phyloP scores from a whole-genome alignment of 2,113 vertebrate species.

The Oryzias melastigma region DNA sequence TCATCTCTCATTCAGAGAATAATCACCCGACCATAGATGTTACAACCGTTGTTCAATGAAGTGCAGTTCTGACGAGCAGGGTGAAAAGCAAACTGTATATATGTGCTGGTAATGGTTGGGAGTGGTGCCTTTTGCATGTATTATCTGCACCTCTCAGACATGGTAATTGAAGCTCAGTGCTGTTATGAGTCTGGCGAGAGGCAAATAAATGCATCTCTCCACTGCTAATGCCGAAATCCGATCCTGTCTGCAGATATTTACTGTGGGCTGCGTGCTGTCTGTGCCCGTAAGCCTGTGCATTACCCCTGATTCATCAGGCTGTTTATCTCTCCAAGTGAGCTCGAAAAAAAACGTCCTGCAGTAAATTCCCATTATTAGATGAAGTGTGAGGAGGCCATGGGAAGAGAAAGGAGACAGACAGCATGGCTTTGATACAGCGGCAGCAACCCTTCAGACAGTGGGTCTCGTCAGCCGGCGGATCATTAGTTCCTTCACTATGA shows the following conservation, averaged over 20 bases:
- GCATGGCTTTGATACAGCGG: constrained; percentile 50
- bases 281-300: constrained; percentile 73
- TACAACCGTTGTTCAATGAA: constrained; percentile 45
- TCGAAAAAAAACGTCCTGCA: constrained; percentile 48
- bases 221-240: constrained; percentile 69
- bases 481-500: constrained; percentile 56
- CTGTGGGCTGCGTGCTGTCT: constrained; percentile 66
- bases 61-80: constrained; percentile 56
- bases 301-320: constrained; percentile 76
- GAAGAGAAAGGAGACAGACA: constrained; percentile 47
- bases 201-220: constrained; percentile 74
- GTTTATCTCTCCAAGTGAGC: constrained; percentile 67
- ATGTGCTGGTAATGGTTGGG: constrained; percentile 66
- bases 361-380: constrained; percentile 74
- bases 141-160: constrained; percentile 73
- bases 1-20: constrained; percentile 14
- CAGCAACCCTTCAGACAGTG: constrained; percentile 50
- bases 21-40: constrained; percentile 36
- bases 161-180: constrained; percentile 72
- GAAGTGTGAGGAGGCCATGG: constrained; percentile 60
- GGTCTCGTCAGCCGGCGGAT: constrained; percentile 49
- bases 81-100: constrained; percentile 64
- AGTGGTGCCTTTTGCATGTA: constrained; percentile 75
- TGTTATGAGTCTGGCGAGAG: constrained; percentile 69
- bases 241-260: constrained; percentile 78